A percentile compares a stretch with the other conserved stretches of the same genome.
Conservation (phyloP, 2,113 vertebrate genomes). For the Caretta caretta region DNA sequence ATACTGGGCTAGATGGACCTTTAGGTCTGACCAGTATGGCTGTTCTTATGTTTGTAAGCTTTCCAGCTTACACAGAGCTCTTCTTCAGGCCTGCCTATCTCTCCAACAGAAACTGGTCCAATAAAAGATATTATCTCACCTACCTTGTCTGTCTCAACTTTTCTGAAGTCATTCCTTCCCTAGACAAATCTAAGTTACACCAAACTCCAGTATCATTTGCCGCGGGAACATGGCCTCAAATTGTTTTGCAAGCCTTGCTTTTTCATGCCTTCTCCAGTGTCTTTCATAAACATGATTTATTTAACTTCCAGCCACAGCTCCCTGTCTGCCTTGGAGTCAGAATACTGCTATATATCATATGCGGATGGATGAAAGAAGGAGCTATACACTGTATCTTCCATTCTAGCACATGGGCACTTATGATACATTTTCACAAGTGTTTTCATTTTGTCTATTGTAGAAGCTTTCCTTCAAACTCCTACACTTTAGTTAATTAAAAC, state of each 20-base stretch:
- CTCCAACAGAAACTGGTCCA: no score
- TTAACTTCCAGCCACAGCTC: neutral
- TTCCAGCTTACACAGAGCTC: no score
- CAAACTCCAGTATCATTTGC: neutral
- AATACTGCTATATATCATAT: neutral
- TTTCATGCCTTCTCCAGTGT: neutral
- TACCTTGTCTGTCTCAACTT: neutral
- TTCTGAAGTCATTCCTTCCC: conserved; percentile 8
- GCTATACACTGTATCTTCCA: neutral
- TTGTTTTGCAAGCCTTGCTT: conserved; percentile 18
- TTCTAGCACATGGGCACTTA: neutral
- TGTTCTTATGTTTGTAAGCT: no score
- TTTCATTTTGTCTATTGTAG: neutral
- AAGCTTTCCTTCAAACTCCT: neutral
- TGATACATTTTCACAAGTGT: neutral
- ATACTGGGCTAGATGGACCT: no score
- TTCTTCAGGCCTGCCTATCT: no score
- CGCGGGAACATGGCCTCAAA: neutral
- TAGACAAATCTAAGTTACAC: neutral
- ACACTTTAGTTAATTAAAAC: neutral
- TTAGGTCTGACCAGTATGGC: no score
- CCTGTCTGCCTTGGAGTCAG: neutral
- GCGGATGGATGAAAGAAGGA: neutral
- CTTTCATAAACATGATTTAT: conserved; percentile 23
- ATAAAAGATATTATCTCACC: no score